phyloP scores from a whole-genome alignment of 2,797 vertebrate genomes.

The Artibeus lituratus region DNA sequence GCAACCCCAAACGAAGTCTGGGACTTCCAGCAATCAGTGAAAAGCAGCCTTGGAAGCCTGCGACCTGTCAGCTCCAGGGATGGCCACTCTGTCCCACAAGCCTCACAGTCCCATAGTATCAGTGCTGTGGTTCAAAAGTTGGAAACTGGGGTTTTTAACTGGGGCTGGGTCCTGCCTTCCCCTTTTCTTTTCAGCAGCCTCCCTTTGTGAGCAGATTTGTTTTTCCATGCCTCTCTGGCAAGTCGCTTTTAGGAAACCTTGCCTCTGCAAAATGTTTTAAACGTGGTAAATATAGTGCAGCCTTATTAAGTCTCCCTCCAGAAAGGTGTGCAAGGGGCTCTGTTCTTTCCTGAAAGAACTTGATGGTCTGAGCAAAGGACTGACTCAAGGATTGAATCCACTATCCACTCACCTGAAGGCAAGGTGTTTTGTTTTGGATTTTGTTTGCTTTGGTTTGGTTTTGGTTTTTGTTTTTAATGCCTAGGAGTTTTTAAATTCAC shows the following conservation, averaged over 20 bases:
- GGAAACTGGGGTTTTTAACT: constrained; percentile 19
- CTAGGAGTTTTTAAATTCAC: constrained; percentile 7
- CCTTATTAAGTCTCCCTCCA: neutral
- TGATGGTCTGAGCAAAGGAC: neutral
- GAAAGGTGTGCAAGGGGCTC: constrained; percentile 35
- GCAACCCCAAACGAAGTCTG: neutral
- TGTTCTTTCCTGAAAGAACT: constrained; percentile 37
- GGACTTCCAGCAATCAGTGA: neutral
- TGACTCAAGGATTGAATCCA: neutral
- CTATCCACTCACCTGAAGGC: neutral
- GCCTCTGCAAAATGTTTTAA: constrained; percentile 56
- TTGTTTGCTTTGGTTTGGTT: constrained; percentile 3
- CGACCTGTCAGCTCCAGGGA: neutral
- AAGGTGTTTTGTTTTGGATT: neutral
- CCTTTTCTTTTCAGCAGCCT: neutral
- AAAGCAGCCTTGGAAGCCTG: neutral
- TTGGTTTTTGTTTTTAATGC: constrained; percentile 33
- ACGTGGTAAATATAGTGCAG: constrained; percentile 4
- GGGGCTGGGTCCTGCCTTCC: neutral
- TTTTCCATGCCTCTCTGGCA: constrained; percentile 34
- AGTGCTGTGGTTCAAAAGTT: constrained; percentile 24
- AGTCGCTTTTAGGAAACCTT: constrained; percentile 48
- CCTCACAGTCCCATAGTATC: neutral
- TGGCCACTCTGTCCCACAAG: neutral
- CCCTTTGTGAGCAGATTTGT: constrained; percentile 28